Percentiles rank a stretch among this genome's conserved stretches.
Conservation (phyloP, 2,797 vertebrate genomes). For the Monodelphis domestica region DNA sequence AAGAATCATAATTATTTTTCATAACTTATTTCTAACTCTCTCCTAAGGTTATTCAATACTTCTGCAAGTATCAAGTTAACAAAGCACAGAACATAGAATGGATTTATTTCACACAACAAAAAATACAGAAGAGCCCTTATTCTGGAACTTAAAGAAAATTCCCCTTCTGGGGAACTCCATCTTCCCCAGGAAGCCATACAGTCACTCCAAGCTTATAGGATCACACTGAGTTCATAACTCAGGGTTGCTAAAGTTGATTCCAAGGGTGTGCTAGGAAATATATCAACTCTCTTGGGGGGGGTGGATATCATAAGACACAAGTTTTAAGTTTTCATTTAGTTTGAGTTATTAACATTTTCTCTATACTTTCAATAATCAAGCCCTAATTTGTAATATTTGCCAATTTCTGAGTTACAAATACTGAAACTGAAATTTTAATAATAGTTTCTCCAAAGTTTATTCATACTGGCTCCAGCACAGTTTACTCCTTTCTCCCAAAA, state of each 20-base stretch:
- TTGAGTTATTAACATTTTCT: not conserved
- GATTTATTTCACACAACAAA: not conserved
- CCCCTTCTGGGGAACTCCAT: not conserved
- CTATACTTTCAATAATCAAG: not conserved
- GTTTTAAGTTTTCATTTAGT: not conserved
- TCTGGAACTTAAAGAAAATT: not conserved
- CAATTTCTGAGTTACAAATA: not conserved
- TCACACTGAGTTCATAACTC: not conserved
- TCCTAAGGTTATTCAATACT: not conserved
- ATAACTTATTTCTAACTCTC: not conserved
- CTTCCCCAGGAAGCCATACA: not conserved
- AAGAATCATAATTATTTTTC: not conserved
- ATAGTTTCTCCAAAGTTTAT: fast-evolving
- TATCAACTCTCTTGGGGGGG: not conserved
- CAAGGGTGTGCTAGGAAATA: not conserved
- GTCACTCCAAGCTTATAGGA: not conserved
- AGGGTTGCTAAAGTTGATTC: not conserved
- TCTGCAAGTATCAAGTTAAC: not conserved
- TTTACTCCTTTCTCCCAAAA: not conserved
- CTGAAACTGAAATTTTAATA: not conserved
- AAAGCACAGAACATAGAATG: not conserved
- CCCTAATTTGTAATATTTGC: not conserved
- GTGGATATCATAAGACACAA: not conserved
- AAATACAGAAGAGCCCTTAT: not conserved
- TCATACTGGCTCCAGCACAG: not conserved